These are phyloP conservation scores for Drosophila limbata DNA, from an alignment of 2,888 invertebrate species.

Conservation along the genomic window DNA sequence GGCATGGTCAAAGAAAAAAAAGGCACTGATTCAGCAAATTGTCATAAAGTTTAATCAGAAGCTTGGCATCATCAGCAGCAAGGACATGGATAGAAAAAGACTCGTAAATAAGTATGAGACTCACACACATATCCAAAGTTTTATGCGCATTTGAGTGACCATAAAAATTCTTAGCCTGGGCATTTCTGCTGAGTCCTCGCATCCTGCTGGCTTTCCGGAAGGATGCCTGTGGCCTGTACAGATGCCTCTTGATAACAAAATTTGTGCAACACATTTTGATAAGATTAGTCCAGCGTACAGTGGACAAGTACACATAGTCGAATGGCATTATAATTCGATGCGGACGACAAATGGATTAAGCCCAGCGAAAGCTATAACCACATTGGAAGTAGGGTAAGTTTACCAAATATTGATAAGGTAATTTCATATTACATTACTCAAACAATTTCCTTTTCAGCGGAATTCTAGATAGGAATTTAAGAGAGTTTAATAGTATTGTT, in stretches of 20 bases:
- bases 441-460: too few relatives aligned
- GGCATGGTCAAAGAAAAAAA: slow-evolving; percentile 19
- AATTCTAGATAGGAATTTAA: neutral
- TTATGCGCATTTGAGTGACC: slow-evolving; percentile 76
- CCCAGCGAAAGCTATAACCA: neutral
- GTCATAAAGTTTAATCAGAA: slow-evolving; percentile 84
- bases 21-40: slow-evolving; percentile 80
- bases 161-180: slow-evolving; percentile 57
- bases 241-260: slow-evolving; percentile 70
- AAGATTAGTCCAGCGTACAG: slow-evolving; percentile 57
- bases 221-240: slow-evolving; percentile 42
- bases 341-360: slow-evolving; percentile 58
- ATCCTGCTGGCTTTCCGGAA: slow-evolving; percentile 22
- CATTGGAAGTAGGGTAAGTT: neutral
- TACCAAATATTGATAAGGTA: slow-evolving; percentile 1
- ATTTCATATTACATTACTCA: neutral
- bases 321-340: slow-evolving; percentile 66
- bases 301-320: slow-evolving; percentile 26
- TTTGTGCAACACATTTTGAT: slow-evolving; percentile 70
- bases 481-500: neutral
- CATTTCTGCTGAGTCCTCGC: slow-evolving; percentile 39
- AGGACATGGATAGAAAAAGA: slow-evolving; percentile 33
- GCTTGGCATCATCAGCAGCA: slow-evolving; percentile 62
- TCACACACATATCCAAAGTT: slow-evolving; percentile 47
- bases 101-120: slow-evolving; percentile 75